These are phyloP conservation scores for Ectemnius continuus DNA, from an alignment of 2,888 invertebrate species.

Conservation along the genomic window DNA sequence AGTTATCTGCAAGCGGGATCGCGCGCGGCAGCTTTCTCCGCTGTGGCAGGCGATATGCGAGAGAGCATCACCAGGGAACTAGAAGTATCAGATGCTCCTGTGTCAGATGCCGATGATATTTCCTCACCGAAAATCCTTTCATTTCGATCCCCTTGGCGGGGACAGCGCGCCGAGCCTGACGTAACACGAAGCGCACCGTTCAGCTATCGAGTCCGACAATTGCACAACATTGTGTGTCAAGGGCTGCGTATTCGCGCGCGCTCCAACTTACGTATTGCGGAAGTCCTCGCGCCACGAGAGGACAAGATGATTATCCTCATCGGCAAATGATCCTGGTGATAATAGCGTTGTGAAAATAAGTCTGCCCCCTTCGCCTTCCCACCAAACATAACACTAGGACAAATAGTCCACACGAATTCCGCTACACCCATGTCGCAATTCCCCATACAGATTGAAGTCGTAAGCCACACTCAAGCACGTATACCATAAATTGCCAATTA, in stretches of 20 bases:
- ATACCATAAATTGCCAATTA: conserved; percentile 2
- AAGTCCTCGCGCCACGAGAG: not conserved
- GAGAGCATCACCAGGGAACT: not conserved
- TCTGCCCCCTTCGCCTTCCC: too few species aligned
- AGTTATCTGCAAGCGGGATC: conserved; percentile 1
- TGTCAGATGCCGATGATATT: conserved; percentile 13
- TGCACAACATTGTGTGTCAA: conserved; percentile 73
- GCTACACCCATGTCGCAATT: not conserved
- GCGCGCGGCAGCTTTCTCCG: not conserved
- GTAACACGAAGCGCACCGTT: not conserved
- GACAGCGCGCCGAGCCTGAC: too few species aligned
- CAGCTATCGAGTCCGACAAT: conserved; percentile 31
- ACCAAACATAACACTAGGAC: too few species aligned
- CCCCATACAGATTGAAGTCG: too few species aligned
- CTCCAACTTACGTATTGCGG: conserved; percentile 25
- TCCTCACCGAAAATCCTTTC: conserved; percentile 24
- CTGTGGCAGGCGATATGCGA: not conserved
- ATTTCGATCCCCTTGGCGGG: conserved; percentile 14
- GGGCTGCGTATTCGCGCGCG: conserved; percentile 60
- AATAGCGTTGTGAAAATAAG: too few species aligned
- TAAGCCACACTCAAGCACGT: not conserved
- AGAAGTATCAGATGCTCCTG: too few species aligned
- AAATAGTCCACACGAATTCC: not conserved
- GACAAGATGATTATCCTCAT: too few species aligned
- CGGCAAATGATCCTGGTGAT: too few species aligned